Base-by-base conservation (phyloP, 2,888 invertebrate species). In the Drosophila nr. perissopoda region DNA sequence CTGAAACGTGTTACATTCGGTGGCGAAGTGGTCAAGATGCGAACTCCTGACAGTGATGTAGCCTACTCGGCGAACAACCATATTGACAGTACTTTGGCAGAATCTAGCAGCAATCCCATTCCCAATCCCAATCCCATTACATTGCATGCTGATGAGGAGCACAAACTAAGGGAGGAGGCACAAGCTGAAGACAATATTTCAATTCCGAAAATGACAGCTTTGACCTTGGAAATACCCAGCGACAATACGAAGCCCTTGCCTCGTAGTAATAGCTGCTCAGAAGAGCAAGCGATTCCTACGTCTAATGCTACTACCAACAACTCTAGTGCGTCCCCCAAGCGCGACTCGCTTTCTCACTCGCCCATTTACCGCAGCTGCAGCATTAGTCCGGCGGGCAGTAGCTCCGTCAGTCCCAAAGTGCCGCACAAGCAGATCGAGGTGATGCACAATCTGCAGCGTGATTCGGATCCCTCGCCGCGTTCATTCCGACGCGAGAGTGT, bases 41-140 rank as follows among this genome's bases (percentile, higher is more conserved):
- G 97, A 74, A 97, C 97, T 18, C 97, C 97, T 0, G 97, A 97
- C 81, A 97, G 97, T 91, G 97, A 97, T 89, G 95, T 95, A 34
- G 94, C 94, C 56, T 85, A 87, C 2, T 94, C 94, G 16, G 83
- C 76, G 4, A 80, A 69, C 42, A 77, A 80, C 27, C 16, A 25
- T 4, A 59, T 18, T 11, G 71, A 70, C 16, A 78, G 40, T 18
- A n/a, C 11, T 13, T 42, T 48, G 31, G 49, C 33, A 11, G 58
- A 48, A n/a, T 21, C 62, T 2, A 51, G 33, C 31, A 62, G 7
- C n/a, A 45, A 25, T 53, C 16, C 33, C 3, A 10, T 18, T 27
- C 11, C n/a, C 27, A 38, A 13, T 56, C 27, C 4, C 45, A 21
- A 25, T 45, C 25, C 25, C 38, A 27, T 13, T n/a, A 27, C n/a